phyloP scores from a whole-genome alignment of 2,888 invertebrate species.

The Watsonalla binaria region DNA sequence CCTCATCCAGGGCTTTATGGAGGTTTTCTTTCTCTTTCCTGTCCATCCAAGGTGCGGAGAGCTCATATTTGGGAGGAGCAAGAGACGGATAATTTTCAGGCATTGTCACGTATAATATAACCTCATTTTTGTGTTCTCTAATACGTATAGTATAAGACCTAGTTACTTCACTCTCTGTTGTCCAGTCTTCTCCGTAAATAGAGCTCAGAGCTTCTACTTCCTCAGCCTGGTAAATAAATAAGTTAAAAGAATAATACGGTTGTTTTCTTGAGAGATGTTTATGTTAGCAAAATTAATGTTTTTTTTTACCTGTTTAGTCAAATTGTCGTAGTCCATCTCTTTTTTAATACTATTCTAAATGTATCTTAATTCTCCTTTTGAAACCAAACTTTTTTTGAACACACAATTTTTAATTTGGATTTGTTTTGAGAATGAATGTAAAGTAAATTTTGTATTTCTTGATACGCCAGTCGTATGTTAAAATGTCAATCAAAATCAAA shows the following conservation, averaged over 20 bases:
- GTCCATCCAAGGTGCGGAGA: constrained; percentile 85
- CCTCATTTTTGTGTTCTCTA: constrained; percentile 65
- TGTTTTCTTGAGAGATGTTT: not conserved
- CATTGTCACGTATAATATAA: constrained; percentile 81
- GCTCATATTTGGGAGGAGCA: constrained; percentile 82
- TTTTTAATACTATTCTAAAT: no score
- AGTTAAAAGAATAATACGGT: not conserved
- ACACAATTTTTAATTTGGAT: not conserved
- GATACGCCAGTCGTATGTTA: not conserved
- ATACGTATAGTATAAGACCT: constrained; percentile 81
- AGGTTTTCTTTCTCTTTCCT: constrained; percentile 78
- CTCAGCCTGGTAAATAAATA: constrained; percentile 64
- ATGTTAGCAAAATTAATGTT: no score
- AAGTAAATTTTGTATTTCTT: not conserved
- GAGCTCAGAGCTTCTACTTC: constrained; percentile 86
- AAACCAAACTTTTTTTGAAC: not conserved
- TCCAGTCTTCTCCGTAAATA: constrained; percentile 85
- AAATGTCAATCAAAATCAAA: not conserved
- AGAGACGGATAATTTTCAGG: constrained; percentile 81
- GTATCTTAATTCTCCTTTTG: no score
- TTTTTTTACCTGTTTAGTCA: constrained; percentile 35
- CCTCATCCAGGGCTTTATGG: constrained; percentile 76
- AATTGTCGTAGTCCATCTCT: constrained; percentile 46
- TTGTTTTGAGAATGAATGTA: no score
- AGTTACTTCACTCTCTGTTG: constrained; percentile 74